phyloP scores from a whole-genome alignment of 1,140 invertebrate species.

The Scaptomyza graminum region DNA sequence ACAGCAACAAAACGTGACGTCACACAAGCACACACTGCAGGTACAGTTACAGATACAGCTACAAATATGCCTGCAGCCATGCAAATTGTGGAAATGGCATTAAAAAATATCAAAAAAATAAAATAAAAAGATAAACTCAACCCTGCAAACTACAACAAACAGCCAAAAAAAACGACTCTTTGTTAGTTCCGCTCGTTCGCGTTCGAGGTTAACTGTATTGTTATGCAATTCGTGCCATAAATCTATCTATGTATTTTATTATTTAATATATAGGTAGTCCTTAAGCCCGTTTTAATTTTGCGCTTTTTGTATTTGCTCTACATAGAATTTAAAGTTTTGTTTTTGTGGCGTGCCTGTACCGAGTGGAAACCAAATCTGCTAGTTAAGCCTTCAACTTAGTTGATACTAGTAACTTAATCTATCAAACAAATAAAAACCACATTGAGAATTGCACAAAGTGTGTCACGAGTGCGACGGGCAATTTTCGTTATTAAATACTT shows the following conservation, averaged over 20 bases:
- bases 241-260: conserved; percentile 2
- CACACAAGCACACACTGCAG: not conserved
- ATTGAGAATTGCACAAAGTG: conserved; percentile 64
- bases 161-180: conserved; percentile 44
- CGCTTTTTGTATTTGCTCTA: conserved; percentile 20
- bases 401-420: conserved; percentile 14
- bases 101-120: conserved; percentile 37
- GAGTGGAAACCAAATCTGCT: conserved; percentile 90
- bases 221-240: conserved; percentile 14
- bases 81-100: conserved; percentile 65
- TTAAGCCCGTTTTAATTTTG: conserved; percentile 12
- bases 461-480: conserved; percentile 67
- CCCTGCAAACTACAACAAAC: conserved; percentile 7
- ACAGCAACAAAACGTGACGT: not conserved
- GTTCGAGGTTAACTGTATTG: conserved; percentile 59
- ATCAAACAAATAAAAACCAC: conserved; percentile 1
- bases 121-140: not conserved
- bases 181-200: conserved; percentile 39
- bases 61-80: conserved; percentile 35
- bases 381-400: conserved; percentile 54
- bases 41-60: conserved; percentile 5
- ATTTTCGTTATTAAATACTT: conserved; percentile 58
- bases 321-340: conserved; percentile 43
- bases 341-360: conserved; percentile 81
- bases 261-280: conserved; percentile 7